phyloP scores from a whole-genome alignment of 1,140 invertebrate species.

The Armadillidium nasatum region DNA sequence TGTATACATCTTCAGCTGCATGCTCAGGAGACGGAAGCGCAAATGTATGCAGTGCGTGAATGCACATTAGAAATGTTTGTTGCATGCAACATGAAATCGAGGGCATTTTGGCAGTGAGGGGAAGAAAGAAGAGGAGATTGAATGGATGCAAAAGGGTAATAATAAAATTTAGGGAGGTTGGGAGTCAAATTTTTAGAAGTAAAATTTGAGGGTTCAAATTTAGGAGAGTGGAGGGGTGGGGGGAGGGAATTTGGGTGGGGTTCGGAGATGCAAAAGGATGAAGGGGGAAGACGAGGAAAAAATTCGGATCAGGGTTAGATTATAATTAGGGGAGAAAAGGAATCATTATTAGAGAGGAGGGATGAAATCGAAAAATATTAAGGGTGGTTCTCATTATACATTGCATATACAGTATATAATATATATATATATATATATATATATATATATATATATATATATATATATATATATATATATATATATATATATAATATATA shows the following conservation, averaged over 20 bases:
- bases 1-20: not conserved
- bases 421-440: too few species aligned
- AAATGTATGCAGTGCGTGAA: not conserved
- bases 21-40: not conserved
- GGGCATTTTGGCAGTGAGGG: not conserved
- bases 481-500: too few species aligned
- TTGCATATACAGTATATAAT: too few species aligned
- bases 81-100: not conserved
- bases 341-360: too few species aligned
- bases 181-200: not conserved
- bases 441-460: too few species aligned
- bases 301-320: constrained; percentile 4
- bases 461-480: too few species aligned
- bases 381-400: too few species aligned
- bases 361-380: too few species aligned
- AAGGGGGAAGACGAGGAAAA: not conserved
- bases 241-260: not conserved
- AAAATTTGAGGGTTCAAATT: too few species aligned
- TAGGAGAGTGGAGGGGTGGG: not conserved
- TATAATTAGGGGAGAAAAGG: not conserved
- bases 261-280: not conserved
- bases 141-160: not conserved
- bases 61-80: not conserved
- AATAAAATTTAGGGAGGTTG: not conserved
- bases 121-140: not conserved